A percentile compares a stretch with the other conserved stretches of the same genome.
Conservation (phyloP, 2,888 invertebrate species). For the Sinodicranocentrus sp. region DNA sequence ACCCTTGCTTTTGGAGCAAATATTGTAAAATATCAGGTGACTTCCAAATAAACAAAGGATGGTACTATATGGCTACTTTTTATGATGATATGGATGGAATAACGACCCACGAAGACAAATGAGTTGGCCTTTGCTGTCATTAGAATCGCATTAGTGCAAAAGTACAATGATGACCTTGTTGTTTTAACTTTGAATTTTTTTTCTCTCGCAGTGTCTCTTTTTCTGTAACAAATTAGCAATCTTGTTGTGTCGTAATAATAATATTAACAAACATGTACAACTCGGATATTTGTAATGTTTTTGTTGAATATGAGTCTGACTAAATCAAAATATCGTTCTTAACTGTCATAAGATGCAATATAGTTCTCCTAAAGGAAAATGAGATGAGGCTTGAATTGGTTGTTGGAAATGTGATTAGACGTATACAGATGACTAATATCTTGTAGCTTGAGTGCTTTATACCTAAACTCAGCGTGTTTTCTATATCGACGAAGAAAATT, state of each 20-base stretch:
- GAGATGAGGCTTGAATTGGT: not conserved
- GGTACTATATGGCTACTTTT: too few species aligned
- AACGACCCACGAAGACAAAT: too few species aligned
- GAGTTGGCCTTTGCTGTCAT: conserved; percentile 52
- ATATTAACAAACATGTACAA: too few species aligned
- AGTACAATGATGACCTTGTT: conserved; percentile 46
- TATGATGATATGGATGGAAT: too few species aligned
- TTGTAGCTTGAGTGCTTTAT: too few species aligned
- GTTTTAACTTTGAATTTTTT: conserved; percentile 31
- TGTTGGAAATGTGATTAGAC: too few species aligned
- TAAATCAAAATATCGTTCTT: not conserved
- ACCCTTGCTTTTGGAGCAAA: too few species aligned
- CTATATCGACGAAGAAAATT: conserved; percentile 12
- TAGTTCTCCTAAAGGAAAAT: not conserved
- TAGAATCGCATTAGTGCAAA: conserved; percentile 62
- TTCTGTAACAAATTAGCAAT: not conserved
- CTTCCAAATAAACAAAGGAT: too few species aligned
- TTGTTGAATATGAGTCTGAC: too few species aligned
- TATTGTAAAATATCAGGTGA: too few species aligned
- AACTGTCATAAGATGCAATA: not conserved
- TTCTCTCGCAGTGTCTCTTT: not conserved
- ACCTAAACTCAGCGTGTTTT: too few species aligned
- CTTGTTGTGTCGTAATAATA: not conserved
- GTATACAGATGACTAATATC: too few species aligned
- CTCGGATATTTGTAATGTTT: not conserved